These are phyloP conservation scores for Cephalotes varians DNA, from an alignment of 2,888 invertebrate genomes.

Conservation along the genomic window DNA sequence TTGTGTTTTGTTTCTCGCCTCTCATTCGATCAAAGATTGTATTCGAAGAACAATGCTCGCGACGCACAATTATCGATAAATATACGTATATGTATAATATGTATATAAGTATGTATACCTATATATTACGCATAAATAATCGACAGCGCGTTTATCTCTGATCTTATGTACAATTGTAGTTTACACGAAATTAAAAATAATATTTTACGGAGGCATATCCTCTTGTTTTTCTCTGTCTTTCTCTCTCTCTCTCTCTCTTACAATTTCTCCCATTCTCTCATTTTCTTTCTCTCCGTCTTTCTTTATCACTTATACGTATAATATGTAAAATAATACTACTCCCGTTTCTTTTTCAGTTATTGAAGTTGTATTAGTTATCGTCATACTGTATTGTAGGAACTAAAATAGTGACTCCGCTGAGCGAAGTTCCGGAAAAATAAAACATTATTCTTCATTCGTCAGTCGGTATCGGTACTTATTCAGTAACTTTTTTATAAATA, in stretches of 20 bases:
- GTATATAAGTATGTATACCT: slow-evolving; percentile 70
- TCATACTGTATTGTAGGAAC: slow-evolving; percentile 80
- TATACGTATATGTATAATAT: slow-evolving; percentile 74
- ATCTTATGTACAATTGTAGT: slow-evolving; percentile 80
- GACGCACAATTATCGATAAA: slow-evolving; percentile 82
- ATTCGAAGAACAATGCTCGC: slow-evolving; percentile 81
- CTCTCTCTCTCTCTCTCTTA: slow-evolving; percentile 55
- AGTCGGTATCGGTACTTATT: slow-evolving; percentile 10
- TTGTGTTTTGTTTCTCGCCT: slow-evolving; percentile 25
- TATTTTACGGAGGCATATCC: slow-evolving; percentile 72
- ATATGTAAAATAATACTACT: slow-evolving; percentile 77
- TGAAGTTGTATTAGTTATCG: slow-evolving; percentile 77
- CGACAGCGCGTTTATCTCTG: slow-evolving; percentile 78
- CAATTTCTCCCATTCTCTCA: slow-evolving; percentile 47
- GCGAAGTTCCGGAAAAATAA: slow-evolving; percentile 79
- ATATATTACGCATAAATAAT: slow-evolving; percentile 83
- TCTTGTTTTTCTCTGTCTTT: slow-evolving; percentile 42
- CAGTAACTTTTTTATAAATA: slow-evolving; percentile 1
- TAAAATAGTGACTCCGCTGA: slow-evolving; percentile 80
- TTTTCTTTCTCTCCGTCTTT: slow-evolving; percentile 14
- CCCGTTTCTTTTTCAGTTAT: slow-evolving; percentile 56
- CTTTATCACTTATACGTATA: slow-evolving; percentile 50
- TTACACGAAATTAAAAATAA: slow-evolving; percentile 81
- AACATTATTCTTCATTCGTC: slow-evolving; percentile 44
- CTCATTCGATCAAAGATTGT: slow-evolving; percentile 78